A percentile compares a stretch with the other conserved stretches of the same genome.
Evolutionary conservation across 2,113 vertebrate species (phyloP).

Genomic region (Crypturellus undulatus): DNA sequence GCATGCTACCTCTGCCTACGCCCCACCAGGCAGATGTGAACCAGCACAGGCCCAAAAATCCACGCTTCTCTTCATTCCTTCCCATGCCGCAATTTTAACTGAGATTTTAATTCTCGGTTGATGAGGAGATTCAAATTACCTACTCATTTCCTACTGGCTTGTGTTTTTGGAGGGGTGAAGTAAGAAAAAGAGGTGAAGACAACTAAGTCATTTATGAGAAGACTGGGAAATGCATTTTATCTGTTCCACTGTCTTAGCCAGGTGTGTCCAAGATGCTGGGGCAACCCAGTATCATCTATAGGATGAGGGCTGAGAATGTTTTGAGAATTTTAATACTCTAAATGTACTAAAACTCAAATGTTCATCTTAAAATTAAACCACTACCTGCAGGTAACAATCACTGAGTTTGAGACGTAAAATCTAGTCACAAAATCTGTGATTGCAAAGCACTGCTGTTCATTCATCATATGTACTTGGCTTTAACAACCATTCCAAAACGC

Average conservation of each 20-base stretch:
- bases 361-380: not conserved
- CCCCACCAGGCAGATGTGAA: not conserved
- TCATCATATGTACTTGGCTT: not conserved
- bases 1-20: not conserved
- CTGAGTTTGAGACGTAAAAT: not conserved
- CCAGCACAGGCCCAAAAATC: not conserved
- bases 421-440: not conserved
- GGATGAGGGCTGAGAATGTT: not conserved
- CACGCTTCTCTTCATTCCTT: conserved; percentile 38
- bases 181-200: not conserved
- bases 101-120: not conserved
- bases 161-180: not conserved
- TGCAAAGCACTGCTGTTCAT: not conserved
- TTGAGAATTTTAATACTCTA: not conserved
- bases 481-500: not conserved
- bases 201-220: conserved; percentile 21
- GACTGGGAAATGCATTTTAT: not conserved
- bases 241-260: not conserved
- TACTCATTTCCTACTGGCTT: not conserved
- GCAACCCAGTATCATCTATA: not conserved
- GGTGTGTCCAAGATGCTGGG: not conserved
- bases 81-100: not conserved
- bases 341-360: not conserved
- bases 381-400: not conserved
- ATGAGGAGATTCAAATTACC: conserved; percentile 27